phyloP scores from a whole-genome alignment of 1,140 invertebrate species.

The Nomia melanderi region DNA sequence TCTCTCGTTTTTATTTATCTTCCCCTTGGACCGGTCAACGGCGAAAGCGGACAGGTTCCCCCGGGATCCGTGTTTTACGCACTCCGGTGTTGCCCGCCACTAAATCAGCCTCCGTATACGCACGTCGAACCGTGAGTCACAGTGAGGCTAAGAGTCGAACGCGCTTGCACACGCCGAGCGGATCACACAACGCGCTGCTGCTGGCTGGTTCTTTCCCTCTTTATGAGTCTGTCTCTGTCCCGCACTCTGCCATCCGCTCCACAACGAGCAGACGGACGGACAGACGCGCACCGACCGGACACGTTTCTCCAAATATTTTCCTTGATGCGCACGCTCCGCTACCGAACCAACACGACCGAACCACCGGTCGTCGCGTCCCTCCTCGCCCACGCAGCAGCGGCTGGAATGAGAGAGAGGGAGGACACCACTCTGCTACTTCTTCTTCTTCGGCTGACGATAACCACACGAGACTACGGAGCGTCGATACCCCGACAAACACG shows the following conservation, averaged over 20 bases:
- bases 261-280: background rate
- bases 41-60: background rate
- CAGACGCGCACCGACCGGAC: conserved; percentile 17
- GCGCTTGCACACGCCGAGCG: conserved; percentile 35
- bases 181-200: conserved; percentile 33
- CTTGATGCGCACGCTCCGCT: conserved; percentile 7
- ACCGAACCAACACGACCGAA: background rate
- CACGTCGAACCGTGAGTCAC: conserved; percentile 39
- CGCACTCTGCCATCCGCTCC: background rate
- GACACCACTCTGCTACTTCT: too few species aligned
- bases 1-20: background rate
- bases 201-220: too few species aligned
- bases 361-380: background rate
- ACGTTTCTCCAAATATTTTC: conserved; percentile 49
- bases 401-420: too few species aligned
- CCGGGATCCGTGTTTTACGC: conserved; percentile 3
- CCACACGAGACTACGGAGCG: conserved; percentile 6
- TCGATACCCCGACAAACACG: conserved; percentile 25
- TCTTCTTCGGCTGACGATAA: too few species aligned
- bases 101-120: conserved; percentile 53
- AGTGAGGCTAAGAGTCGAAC: background rate
- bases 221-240: too few species aligned
- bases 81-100: conserved; percentile 39
- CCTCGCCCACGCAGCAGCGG: background rate
- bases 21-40: background rate